These are phyloP conservation scores for Phenganax subtilis DNA, from an alignment of 92 coral and sea anemone genomes.

Conservation along the genomic window DNA sequence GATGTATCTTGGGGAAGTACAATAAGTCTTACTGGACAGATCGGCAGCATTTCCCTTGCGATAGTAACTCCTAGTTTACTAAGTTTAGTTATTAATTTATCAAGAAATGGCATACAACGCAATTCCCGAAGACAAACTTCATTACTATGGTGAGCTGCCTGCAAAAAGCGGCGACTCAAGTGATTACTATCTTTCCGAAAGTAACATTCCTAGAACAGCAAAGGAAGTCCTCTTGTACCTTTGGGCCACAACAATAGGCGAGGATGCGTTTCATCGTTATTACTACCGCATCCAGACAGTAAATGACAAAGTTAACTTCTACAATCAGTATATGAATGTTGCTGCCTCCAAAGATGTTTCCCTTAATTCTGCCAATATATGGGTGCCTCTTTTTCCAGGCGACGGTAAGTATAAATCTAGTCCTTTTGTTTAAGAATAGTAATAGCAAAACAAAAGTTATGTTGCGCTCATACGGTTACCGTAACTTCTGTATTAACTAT, in stretches of 20 bases:
- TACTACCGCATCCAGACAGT: conserved; percentile 52
- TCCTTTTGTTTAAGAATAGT: no score
- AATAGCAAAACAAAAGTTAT: no score
- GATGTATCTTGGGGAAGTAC: no score
- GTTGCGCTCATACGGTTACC: no score
- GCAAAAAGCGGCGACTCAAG: conserved; percentile 33
- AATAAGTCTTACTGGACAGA: no score
- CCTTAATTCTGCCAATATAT: conserved; percentile 58
- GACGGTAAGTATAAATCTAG: no score
- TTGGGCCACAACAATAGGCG: conserved; percentile 48
- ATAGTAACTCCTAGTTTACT: no score
- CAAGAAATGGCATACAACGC: not conserved
- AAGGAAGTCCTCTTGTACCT: conserved; percentile 51
- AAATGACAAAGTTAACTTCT: conserved; percentile 26
- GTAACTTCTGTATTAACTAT: no score
- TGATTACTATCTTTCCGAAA: conserved; percentile 22
- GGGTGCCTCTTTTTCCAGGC: conserved; percentile 55
- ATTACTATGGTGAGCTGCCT: no score
- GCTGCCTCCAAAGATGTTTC: conserved; percentile 52
- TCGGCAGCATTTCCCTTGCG: no score
- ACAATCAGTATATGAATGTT: conserved; percentile 59
- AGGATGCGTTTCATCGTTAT: conserved; percentile 54
- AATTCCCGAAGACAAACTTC: no score
- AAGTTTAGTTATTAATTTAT: no score
- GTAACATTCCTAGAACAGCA: conserved; percentile 36